These are phyloP conservation scores for Lycocorax pyrrhopterus DNA, from an alignment of 2,113 vertebrate species.

Conservation along the genomic window DNA sequence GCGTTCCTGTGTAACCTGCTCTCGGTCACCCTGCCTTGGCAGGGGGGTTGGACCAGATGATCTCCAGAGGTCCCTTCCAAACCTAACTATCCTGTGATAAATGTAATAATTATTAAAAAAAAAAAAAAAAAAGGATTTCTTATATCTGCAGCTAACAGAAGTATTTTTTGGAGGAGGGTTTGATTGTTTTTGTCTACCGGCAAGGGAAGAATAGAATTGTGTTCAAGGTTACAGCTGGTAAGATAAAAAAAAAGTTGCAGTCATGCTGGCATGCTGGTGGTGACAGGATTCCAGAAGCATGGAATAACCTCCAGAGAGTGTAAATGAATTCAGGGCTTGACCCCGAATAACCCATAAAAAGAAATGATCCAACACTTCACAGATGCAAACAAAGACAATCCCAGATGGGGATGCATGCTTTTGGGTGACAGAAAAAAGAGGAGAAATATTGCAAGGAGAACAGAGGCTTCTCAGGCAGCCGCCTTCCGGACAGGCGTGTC, in stretches of 20 bases:
- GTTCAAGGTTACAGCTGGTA: not conserved
- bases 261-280: accelerated
- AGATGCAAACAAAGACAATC: not conserved
- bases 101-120: not conserved
- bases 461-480: not conserved
- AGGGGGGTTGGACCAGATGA: not conserved
- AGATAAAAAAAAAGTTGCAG: not conserved
- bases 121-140: not conserved
- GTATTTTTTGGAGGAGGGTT: not conserved
- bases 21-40: not conserved
- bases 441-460: not conserved
- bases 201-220: not conserved
- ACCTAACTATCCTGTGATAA: not conserved
- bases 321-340: not conserved
- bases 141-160: not conserved
- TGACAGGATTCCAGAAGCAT: not conserved
- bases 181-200: not conserved
- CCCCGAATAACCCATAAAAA: not conserved
- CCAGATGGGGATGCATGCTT: not conserved
- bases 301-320: not conserved
- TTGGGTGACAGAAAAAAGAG: not conserved
- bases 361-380: not conserved
- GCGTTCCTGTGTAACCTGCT: not conserved
- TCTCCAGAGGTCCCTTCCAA: not conserved
- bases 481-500: accelerated